Conservation (phyloP, 2,113 vertebrate genomes). For the Eclectus roratus region DNA sequence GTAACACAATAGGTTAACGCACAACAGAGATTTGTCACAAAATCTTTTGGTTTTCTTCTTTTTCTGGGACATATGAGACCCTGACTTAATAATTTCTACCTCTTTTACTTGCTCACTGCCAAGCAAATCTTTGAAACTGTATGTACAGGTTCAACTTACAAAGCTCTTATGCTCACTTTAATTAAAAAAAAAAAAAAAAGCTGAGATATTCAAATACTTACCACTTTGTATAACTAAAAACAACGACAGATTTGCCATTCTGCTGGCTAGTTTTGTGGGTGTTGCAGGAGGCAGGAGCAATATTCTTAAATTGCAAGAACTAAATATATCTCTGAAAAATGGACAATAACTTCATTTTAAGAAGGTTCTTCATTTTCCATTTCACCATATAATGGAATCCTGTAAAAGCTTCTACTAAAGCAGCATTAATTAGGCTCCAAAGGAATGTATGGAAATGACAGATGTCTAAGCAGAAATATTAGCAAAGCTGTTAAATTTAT, state of each 20-base stretch:
- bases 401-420: neutral
- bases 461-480: neutral
- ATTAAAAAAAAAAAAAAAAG: neutral
- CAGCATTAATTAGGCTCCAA: neutral
- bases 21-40: neutral
- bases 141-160: neutral
- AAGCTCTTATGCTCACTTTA: neutral
- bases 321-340: neutral
- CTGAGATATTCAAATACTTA: neutral
- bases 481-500: neutral
- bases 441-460: neutral
- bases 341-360: neutral
- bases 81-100: neutral
- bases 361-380: neutral
- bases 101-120: neutral
- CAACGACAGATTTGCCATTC: neutral
- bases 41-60: neutral
- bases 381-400: neutral
- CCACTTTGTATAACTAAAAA: neutral
- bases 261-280: neutral
- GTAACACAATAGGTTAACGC: neutral
- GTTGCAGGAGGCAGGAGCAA: neutral
- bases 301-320: neutral
- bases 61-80: neutral
- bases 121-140: neutral